phyloP scores from a whole-genome alignment of 2,888 invertebrate genomes.

The Drosophila leonis region DNA sequence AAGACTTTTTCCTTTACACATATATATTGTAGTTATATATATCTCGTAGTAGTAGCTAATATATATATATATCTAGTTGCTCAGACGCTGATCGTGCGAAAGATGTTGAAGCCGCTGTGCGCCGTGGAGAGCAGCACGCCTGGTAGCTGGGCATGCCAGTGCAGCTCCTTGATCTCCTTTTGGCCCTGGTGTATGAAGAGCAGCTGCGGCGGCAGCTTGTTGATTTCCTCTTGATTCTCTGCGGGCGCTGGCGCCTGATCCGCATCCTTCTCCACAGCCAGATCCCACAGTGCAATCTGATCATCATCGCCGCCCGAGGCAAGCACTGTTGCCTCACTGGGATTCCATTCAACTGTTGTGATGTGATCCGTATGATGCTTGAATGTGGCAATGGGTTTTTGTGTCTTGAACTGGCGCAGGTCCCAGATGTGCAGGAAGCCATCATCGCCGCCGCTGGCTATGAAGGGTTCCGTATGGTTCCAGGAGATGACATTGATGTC shows the following conservation, averaged over 20 bases:
- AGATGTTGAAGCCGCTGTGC: slow-evolving; percentile 97
- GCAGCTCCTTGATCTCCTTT: slow-evolving; percentile 98
- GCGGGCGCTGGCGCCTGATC: slow-evolving; percentile 87
- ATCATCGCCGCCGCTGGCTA: slow-evolving; percentile 98
- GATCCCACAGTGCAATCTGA: slow-evolving; percentile 98
- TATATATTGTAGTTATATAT: slow-evolving; percentile 12
- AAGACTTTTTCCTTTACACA: slow-evolving; percentile 5
- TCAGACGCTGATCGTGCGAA: slow-evolving; percentile 98
- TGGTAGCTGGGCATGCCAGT: slow-evolving; percentile 98
- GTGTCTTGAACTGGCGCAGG: slow-evolving; percentile 92
- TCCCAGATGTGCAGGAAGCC: slow-evolving; percentile 98
- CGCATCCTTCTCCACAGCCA: slow-evolving; percentile 94
- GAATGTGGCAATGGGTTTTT: slow-evolving; percentile 95
- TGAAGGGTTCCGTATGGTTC: slow-evolving; percentile 96
- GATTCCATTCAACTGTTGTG: slow-evolving; percentile 99
- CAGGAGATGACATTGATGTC: slow-evolving; percentile 99
- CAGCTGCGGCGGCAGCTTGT: slow-evolving; percentile 96
- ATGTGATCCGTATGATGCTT: slow-evolving; percentile 97
- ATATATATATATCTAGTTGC: background rate
- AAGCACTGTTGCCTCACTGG: slow-evolving; percentile 95
- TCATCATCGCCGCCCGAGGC: slow-evolving; percentile 97
- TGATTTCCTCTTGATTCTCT: slow-evolving; percentile 89
- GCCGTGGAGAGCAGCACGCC: slow-evolving; percentile 98
- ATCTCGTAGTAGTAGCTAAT: slow-evolving; percentile 21
- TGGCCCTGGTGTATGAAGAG: slow-evolving; percentile 99